phyloP scores from a whole-genome alignment of 2,888 invertebrate species.

The Copidosoma aretas region DNA sequence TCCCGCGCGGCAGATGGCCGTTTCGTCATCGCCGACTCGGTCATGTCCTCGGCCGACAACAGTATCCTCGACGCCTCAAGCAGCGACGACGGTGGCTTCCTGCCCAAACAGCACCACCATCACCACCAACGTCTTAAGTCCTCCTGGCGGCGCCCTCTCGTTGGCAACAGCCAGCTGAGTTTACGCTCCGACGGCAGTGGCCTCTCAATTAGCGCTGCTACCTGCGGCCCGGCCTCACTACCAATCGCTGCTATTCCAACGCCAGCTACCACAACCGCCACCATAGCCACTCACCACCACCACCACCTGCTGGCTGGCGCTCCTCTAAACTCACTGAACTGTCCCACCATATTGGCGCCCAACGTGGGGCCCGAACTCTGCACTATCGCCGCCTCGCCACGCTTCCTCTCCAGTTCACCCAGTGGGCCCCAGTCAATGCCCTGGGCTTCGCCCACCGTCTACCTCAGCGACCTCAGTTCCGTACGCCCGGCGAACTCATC shows the following conservation, averaged over 20 bases:
- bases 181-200: slow-evolving; percentile 73
- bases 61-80: slow-evolving; percentile 70
- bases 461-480: slow-evolving; percentile 87
- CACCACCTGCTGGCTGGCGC: slow-evolving; percentile 43
- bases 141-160: slow-evolving; percentile 71
- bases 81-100: slow-evolving; percentile 86
- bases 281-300: not conserved
- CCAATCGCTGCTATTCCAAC: slow-evolving; percentile 54
- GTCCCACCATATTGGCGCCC: slow-evolving; percentile 33
- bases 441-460: slow-evolving; percentile 70
- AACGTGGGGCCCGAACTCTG: not conserved
- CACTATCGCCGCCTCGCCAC: slow-evolving; percentile 39
- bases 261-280: not conserved
- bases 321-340: slow-evolving; percentile 43
- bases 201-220: slow-evolving; percentile 55
- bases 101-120: slow-evolving; percentile 66
- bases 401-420: slow-evolving; percentile 65
- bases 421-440: slow-evolving; percentile 27
- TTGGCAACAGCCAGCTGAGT: slow-evolving; percentile 73
- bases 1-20: slow-evolving; percentile 78
- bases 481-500: slow-evolving; percentile 79
- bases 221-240: slow-evolving; percentile 38
- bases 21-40: slow-evolving; percentile 71
- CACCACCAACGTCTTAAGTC: slow-evolving; percentile 64
- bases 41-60: slow-evolving; percentile 65